These are phyloP conservation scores for Brenthis hecate DNA, from an alignment of 2,888 invertebrate species.

Conservation along the genomic window DNA sequence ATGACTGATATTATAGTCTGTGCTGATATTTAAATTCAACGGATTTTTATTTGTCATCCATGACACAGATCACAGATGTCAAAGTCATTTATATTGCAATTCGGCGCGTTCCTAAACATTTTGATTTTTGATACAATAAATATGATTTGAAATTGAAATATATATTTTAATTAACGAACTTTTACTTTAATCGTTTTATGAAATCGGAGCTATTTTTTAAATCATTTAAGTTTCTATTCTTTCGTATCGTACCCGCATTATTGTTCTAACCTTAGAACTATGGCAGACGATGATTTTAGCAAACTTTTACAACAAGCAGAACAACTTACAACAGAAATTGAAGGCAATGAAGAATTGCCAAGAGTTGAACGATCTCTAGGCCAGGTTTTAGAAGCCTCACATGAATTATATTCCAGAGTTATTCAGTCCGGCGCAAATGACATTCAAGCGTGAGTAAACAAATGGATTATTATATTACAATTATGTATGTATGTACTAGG, in stretches of 20 bases:
- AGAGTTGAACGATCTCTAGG: constrained; percentile 94
- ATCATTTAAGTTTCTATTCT: background rate
- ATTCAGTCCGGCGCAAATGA: constrained; percentile 93
- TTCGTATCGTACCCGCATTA: background rate
- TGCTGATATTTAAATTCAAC: no score
- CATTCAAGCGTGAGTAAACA: constrained; percentile 91
- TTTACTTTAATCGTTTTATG: background rate
- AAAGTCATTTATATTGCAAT: constrained; percentile 10
- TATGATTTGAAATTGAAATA: constrained; percentile 4
- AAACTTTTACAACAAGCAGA: constrained; percentile 95
- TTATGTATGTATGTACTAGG: background rate
- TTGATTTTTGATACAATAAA: constrained; percentile 14
- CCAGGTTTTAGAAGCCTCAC: constrained; percentile 95
- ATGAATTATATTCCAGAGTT: constrained; percentile 93
- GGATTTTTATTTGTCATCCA: no score
- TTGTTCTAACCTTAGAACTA: constrained; percentile 60
- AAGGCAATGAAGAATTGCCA: constrained; percentile 91
- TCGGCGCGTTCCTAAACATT: constrained; percentile 25
- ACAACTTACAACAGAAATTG: constrained; percentile 93
- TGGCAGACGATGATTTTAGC: constrained; percentile 87
- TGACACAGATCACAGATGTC: background rate
- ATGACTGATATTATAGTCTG: no score
- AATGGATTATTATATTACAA: background rate
- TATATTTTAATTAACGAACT: background rate
- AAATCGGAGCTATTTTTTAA: background rate